Evolutionary conservation across 1,140 invertebrate genomes (phyloP).

Genomic region (Planococcus citri): DNA sequence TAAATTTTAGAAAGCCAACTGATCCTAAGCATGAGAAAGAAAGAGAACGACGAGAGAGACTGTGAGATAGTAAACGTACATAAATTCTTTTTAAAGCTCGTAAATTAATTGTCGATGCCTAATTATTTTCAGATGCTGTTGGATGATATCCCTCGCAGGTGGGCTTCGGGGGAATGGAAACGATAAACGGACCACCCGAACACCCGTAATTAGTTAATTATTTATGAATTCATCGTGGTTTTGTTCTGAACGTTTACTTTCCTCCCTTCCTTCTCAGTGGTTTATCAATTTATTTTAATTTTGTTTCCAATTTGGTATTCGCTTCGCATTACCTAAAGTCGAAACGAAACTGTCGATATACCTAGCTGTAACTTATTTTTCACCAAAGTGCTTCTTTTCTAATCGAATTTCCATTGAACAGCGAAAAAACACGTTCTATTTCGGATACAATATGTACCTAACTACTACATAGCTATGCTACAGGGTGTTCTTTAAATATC

Average conservation of each 20-base stretch:
- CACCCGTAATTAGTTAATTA: not conserved
- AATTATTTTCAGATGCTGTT: not conserved
- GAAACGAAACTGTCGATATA: not conserved
- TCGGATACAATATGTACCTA: no score
- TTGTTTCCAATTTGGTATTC: not conserved
- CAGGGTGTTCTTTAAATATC: no score
- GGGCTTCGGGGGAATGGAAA: not conserved
- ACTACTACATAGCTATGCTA: no score
- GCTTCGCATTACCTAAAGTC: not conserved
- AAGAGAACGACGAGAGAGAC: no score
- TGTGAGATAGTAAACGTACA: no score
- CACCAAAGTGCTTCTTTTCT: not conserved
- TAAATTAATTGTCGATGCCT: not conserved
- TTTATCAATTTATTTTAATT: constrained; percentile 1
- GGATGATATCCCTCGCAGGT: not conserved
- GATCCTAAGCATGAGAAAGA: no score
- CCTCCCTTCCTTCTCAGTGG: not conserved
- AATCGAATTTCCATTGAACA: not conserved
- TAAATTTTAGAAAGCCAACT: no score
- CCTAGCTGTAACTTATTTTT: not conserved
- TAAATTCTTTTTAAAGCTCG: no score
- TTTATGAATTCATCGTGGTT: not conserved
- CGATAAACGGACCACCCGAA: not conserved
- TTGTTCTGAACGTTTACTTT: not conserved
- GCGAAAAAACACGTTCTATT: not conserved